A percentile compares a stretch with the other conserved stretches of the same genome.
Conservation (phyloP, 1,140 invertebrate species). For the Brachionus rotundiformis region DNA sequence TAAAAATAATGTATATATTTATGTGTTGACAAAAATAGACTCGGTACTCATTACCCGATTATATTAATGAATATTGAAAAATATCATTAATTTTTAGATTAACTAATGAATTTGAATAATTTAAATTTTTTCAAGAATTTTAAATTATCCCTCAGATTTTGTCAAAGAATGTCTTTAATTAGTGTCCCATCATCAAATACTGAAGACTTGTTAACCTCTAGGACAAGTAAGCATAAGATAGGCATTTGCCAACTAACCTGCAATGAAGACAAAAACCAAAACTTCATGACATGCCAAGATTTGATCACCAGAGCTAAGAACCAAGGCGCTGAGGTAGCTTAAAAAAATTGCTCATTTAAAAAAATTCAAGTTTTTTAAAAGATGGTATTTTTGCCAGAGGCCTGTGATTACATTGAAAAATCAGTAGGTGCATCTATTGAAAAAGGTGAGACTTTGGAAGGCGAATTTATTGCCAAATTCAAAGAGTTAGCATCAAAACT, state of each 20-base stretch:
- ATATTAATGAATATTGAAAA: no score
- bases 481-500: constrained; percentile 72
- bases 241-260: constrained; percentile 44
- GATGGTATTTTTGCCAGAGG: constrained; percentile 93
- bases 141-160: background rate
- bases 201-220: background rate
- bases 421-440: constrained; percentile 72
- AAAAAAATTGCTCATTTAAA: background rate
- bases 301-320: constrained; percentile 20
- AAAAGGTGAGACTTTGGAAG: constrained; percentile 75
- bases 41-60: no score
- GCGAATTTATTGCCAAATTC: constrained; percentile 72
- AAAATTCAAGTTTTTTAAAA: constrained; percentile 57
- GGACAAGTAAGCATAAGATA: constrained; percentile 1
- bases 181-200: background rate
- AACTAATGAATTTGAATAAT: no score
- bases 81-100: background rate
- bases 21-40: background rate
- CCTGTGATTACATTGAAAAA: constrained; percentile 84
- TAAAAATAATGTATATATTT: background rate
- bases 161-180: background rate
- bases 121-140: no score
- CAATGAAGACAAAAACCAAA: constrained; percentile 39
- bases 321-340: background rate
- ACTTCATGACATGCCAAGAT: constrained; percentile 39